Evolutionary conservation across 2,888 invertebrate genomes (phyloP).

Genomic region (Rhingia rostrata): DNA sequence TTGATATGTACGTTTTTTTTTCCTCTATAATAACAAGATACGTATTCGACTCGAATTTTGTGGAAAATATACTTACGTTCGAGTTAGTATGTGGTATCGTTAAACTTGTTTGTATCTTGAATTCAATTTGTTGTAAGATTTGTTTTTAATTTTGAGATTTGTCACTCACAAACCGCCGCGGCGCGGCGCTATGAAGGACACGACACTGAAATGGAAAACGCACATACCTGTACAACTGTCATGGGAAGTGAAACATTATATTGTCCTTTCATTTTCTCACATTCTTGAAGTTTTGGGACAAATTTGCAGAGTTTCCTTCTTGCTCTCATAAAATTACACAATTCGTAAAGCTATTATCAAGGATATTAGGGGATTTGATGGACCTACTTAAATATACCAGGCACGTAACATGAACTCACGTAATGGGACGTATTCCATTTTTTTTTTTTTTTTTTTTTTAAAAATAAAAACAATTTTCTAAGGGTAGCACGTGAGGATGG

Average conservation of each 20-base stretch:
- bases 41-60: neutral
- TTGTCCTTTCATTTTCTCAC: slow-evolving; percentile 20
- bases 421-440: slow-evolving; percentile 15
- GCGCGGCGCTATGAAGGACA: neutral
- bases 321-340: neutral
- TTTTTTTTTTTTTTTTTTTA: neutral
- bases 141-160: neutral
- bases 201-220: slow-evolving; percentile 3
- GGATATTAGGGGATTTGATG: slow-evolving; percentile 60
- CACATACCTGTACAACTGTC: slow-evolving; percentile 1
- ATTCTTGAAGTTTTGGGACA: slow-evolving; percentile 13
- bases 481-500: neutral
- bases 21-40: neutral
- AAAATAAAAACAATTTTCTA: slow-evolving; percentile 11
- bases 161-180: neutral
- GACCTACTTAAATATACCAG: slow-evolving; percentile 44
- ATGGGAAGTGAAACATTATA: slow-evolving; percentile 3
- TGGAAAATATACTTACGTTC: slow-evolving; percentile 29
- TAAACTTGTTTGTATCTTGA: neutral
- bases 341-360: slow-evolving; percentile 42
- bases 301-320: neutral
- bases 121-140: neutral
- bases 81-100: neutral
- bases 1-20: slow-evolving; percentile 27
- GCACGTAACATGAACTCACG: slow-evolving; percentile 42